Conservation (phyloP, 2,797 vertebrate species). For the Hephaestus fuliginosus region DNA sequence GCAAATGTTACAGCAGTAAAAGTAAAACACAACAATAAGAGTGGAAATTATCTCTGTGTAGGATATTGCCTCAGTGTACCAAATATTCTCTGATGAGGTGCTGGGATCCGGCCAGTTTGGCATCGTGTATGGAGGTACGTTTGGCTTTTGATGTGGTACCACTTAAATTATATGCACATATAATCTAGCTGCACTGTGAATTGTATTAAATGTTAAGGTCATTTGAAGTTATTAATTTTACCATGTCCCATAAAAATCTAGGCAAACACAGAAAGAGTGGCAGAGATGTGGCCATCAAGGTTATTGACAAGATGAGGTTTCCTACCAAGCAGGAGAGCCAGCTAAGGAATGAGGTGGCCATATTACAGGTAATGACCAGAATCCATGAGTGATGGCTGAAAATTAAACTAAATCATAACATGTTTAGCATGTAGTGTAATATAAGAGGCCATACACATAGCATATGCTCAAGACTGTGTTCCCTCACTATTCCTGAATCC, state of each 20-base stretch:
- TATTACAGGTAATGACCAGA: slow-evolving; percentile 91
- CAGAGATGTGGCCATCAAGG: slow-evolving; percentile 98
- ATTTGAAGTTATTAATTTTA: background rate
- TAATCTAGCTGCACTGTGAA: background rate
- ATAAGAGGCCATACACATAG: background rate
- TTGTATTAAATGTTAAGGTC: background rate
- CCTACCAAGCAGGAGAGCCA: slow-evolving; percentile 99
- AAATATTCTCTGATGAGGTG: slow-evolving; percentile 99
- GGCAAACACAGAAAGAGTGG: slow-evolving; percentile 98
- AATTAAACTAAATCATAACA: background rate
- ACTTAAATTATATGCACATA: background rate
- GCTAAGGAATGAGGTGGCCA: slow-evolving; percentile 97
- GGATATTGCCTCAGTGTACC: slow-evolving; percentile 98
- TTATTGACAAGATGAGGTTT: slow-evolving; percentile 99
- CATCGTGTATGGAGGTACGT: slow-evolving; percentile 96
- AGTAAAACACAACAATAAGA: slow-evolving; percentile 47
- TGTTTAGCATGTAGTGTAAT: background rate
- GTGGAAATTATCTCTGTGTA: slow-evolving; percentile 66
- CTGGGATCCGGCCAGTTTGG: slow-evolving; percentile 98
- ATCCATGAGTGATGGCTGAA: background rate
- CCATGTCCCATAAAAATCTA: slow-evolving; percentile 54
- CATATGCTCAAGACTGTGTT: background rate
- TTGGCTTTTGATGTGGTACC: background rate
- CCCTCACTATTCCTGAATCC: background rate
- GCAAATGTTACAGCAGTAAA: slow-evolving; percentile 20